Conservation (phyloP, 2,797 vertebrate species). For the Picus viridis region DNA sequence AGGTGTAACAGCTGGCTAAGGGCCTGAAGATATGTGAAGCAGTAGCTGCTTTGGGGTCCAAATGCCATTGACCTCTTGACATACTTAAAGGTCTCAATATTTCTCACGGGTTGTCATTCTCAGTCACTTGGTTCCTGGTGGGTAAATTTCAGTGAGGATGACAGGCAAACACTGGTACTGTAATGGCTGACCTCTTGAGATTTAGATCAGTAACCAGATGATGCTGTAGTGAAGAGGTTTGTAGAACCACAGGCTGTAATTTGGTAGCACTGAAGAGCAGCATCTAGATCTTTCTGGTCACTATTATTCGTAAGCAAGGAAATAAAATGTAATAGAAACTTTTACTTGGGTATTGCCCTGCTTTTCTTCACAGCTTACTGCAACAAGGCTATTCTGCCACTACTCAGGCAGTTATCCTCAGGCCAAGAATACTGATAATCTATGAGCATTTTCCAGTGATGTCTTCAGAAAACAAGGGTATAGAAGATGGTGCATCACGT, state of each 20-base stretch:
- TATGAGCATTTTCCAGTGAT: neutral
- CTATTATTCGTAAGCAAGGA: neutral
- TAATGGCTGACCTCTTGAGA: neutral
- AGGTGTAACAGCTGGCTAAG: rapidly evolving
- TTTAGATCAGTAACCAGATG: neutral
- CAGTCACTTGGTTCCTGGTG: neutral
- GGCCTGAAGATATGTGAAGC: neutral
- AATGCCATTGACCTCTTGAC: neutral
- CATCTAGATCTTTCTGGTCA: neutral
- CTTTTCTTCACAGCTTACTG: neutral
- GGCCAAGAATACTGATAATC: neutral
- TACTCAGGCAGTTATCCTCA: neutral
- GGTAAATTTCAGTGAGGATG: rapidly evolving
- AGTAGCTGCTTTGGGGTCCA: neutral
- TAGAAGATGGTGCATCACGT: neutral
- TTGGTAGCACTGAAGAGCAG: neutral
- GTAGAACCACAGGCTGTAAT: neutral
- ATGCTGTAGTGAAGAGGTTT: neutral
- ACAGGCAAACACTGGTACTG: rapidly evolving
- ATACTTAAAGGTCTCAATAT: neutral
- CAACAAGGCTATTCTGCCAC: neutral
- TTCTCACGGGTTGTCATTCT: neutral
- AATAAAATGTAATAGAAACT: neutral
- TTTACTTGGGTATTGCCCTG: neutral
- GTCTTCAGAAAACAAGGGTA: too few species aligned